Evolutionary conservation across 2,888 invertebrate genomes (phyloP).

Genomic region (Folsomia candida): DNA sequence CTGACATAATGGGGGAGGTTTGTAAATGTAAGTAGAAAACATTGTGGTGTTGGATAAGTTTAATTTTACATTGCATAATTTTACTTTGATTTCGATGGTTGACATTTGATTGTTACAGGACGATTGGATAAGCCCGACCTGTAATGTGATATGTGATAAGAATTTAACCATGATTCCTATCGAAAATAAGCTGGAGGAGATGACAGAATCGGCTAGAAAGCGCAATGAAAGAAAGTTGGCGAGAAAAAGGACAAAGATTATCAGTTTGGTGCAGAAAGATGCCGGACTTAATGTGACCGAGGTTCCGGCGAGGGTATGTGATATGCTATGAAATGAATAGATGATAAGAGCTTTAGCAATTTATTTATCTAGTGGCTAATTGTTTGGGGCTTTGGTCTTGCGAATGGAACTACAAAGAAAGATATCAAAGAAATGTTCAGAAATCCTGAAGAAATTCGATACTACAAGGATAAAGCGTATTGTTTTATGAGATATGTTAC

Average conservation of each 20-base stretch:
- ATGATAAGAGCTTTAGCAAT: not conserved
- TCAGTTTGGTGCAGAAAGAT: conserved; percentile 26
- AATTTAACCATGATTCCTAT: too few relatives aligned
- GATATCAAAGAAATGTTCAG: conserved; percentile 60
- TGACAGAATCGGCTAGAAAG: not conserved
- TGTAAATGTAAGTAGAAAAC: too few relatives aligned
- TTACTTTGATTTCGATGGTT: too few relatives aligned
- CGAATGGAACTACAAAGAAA: conserved; percentile 72
- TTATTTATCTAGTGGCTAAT: conserved; percentile 64
- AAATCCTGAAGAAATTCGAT: conserved; percentile 63
- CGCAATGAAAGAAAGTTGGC: conserved; percentile 8
- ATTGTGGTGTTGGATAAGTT: too few relatives aligned
- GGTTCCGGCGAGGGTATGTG: not conserved
- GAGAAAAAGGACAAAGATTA: conserved; percentile 31
- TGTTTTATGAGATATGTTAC: conserved; percentile 68
- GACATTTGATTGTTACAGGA: too few relatives aligned
- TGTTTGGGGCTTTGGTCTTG: conserved; percentile 83
- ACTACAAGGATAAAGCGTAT: conserved; percentile 77
- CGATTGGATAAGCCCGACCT: too few relatives aligned
- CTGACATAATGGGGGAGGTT: too few relatives aligned
- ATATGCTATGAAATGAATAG: not conserved
- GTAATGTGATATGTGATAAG: too few relatives aligned
- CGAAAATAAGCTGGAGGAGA: too few relatives aligned
- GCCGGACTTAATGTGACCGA: conserved; percentile 21
- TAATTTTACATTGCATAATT: too few relatives aligned